These are phyloP conservation scores for Asbolus verrucosus DNA, from an alignment of 1,140 invertebrate species.

Conservation along the genomic window DNA sequence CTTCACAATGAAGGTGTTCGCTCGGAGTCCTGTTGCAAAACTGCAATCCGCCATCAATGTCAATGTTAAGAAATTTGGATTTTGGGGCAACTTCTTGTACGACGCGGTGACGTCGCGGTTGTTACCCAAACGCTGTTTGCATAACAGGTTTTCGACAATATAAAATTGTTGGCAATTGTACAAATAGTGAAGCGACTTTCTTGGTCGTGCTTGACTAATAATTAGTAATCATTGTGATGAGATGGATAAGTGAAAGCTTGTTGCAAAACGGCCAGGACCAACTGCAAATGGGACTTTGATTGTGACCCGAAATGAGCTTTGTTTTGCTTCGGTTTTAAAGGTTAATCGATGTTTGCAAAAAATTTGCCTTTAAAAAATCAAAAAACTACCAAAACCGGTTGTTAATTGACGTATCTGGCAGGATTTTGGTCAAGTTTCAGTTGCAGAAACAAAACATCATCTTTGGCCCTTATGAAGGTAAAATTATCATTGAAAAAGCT, in stretches of 20 bases:
- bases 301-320: too few species aligned
- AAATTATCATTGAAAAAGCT: too few species aligned
- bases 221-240: conserved; percentile 34
- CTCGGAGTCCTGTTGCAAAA: not conserved
- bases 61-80: conserved; percentile 12
- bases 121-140: not conserved
- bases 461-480: too few species aligned
- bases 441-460: too few species aligned
- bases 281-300: conserved; percentile 17
- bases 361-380: too few species aligned
- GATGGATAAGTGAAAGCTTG: conserved; percentile 23
- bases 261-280: conserved; percentile 12
- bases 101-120: too few species aligned
- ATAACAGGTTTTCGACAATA: conserved; percentile 27
- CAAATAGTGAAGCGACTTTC: conserved; percentile 35
- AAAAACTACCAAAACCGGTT: too few species aligned
- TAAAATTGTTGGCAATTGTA: conserved; percentile 21
- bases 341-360: too few species aligned
- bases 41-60: conserved; percentile 3
- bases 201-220: conserved; percentile 14
- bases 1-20: not conserved
- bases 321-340: too few species aligned
- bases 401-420: too few species aligned
- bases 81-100: too few species aligned
- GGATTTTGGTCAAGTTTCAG: too few species aligned